Conservation (phyloP, 37 sponge, comb jelly and placozoan species). For the Lycopodina hypogea region DNA sequence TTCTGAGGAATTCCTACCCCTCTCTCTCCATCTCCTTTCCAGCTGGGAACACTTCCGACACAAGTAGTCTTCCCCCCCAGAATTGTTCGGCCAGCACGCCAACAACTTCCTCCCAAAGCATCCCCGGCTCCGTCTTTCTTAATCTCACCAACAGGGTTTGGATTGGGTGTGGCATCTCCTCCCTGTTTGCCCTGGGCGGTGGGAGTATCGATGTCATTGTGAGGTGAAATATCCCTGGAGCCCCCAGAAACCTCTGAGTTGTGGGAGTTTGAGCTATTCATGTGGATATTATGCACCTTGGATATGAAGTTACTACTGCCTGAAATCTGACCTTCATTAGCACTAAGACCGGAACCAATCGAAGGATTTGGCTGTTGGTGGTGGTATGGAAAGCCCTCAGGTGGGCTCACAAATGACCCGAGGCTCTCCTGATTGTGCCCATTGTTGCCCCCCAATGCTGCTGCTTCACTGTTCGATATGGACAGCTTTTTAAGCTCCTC, state of each 20-base stretch:
- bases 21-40: conserved; percentile 31
- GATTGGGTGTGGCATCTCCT: conserved; percentile 3
- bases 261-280: neutral
- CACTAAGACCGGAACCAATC: neutral
- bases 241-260: neutral
- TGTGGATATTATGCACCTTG: neutral
- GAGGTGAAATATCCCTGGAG: neutral
- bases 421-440: too few species aligned
- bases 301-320: conserved; percentile 1
- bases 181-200: neutral
- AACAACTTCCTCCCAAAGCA: neutral
- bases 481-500: too few species aligned
- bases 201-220: neutral
- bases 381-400: too few species aligned
- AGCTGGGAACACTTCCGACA: conserved; percentile 43
- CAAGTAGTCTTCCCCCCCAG: conserved; percentile 45
- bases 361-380: too few species aligned
- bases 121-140: conserved; percentile 9
- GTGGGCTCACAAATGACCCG: too few species aligned
- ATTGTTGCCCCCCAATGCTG: too few species aligned
- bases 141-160: neutral
- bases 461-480: too few species aligned
- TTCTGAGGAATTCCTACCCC: neutral
- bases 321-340: neutral
- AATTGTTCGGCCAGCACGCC: conserved; percentile 12